Evolutionary conservation across 2,888 invertebrate species (phyloP).

Genomic region (Lysandra coridon): DNA sequence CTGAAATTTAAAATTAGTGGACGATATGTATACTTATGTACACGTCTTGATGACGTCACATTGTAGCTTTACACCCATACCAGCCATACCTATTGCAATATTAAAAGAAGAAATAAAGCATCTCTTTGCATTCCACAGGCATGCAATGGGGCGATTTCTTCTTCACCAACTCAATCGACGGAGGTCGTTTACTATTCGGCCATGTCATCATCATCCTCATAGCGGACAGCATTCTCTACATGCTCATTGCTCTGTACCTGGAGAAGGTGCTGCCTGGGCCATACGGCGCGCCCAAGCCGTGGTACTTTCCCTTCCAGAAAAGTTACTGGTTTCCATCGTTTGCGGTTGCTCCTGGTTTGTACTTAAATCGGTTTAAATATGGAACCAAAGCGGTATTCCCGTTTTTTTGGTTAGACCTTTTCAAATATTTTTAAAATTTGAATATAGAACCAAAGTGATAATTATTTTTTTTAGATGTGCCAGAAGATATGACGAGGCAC

Average conservation of each 20-base stretch:
- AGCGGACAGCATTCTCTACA: slow-evolving; percentile 85
- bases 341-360: slow-evolving; percentile 35
- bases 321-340: slow-evolving; percentile 74
- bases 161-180: slow-evolving; percentile 82
- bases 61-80: too few species aligned
- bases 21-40: too few species aligned
- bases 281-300: slow-evolving; percentile 89
- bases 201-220: slow-evolving; percentile 86
- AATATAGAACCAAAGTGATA: neutral
- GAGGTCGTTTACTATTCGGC: slow-evolving; percentile 84
- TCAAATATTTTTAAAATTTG: neutral
- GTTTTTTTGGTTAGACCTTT: slow-evolving; percentile 17
- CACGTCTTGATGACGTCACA: too few species aligned
- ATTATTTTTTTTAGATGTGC: slow-evolving; percentile 44
- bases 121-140: slow-evolving; percentile 54
- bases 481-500: slow-evolving; percentile 39
- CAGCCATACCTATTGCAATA: too few species aligned
- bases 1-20: too few species aligned
- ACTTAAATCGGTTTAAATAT: neutral
- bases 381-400: neutral
- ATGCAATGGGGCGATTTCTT: slow-evolving; percentile 84
- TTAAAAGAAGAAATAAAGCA: too few species aligned
- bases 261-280: slow-evolving; percentile 94
- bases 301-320: slow-evolving; percentile 87
- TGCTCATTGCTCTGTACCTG: slow-evolving; percentile 89